These are phyloP conservation scores for Epicampocera succincta DNA, from an alignment of 2,888 invertebrate species.

Conservation along the genomic window DNA sequence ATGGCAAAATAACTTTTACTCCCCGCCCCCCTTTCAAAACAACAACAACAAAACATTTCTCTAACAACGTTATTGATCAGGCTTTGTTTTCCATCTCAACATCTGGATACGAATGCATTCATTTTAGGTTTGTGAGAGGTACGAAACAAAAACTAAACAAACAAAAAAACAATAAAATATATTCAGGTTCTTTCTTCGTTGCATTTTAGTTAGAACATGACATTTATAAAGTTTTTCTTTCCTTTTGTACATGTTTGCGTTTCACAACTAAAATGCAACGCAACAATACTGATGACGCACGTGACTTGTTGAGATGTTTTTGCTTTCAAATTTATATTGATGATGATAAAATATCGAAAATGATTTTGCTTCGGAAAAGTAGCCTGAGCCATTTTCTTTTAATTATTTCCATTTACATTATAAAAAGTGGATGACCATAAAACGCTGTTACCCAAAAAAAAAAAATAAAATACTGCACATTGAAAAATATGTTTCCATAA, in stretches of 20 bases:
- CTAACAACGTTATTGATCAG: conserved; percentile 36
- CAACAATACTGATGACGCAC: conserved; percentile 18
- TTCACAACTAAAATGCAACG: conserved; percentile 11
- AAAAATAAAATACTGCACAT: too few relatives aligned
- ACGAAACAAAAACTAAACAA: conserved; percentile 8
- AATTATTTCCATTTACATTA: too few relatives aligned
- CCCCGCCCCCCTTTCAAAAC: neutral
- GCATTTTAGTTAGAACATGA: conserved; percentile 38
- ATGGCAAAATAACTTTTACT: conserved; percentile 16
- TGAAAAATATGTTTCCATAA: too few relatives aligned
- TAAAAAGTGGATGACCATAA: too few relatives aligned
- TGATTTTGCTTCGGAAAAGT: too few relatives aligned
- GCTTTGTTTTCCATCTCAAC: neutral
- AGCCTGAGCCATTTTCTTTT: too few relatives aligned
- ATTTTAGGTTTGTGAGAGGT: conserved; percentile 5
- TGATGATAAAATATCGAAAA: too few relatives aligned
- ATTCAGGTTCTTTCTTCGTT: conserved; percentile 14
- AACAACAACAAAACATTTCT: conserved; percentile 4
- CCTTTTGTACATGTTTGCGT: too few relatives aligned
- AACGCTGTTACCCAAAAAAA: too few relatives aligned
- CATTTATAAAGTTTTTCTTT: conserved; percentile 4
- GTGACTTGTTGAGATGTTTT: neutral
- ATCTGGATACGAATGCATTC: conserved; percentile 2
- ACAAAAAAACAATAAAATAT: conserved; percentile 19
- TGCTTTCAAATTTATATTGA: too few relatives aligned